phyloP scores from a whole-genome alignment of 1,140 invertebrate genomes.

The Plectus sambesii region DNA sequence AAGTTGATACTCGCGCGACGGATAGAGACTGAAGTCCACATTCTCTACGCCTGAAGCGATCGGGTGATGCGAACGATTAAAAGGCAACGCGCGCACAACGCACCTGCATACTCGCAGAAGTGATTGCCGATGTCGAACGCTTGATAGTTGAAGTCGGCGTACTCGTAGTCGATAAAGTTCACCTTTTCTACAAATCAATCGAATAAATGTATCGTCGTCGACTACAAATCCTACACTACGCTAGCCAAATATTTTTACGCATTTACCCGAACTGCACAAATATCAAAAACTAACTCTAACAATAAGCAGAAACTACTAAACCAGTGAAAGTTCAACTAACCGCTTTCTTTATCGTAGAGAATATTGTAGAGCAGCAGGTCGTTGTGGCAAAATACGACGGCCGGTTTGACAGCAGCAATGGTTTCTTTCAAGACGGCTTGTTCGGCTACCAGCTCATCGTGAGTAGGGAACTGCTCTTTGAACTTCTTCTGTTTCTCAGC shows the following conservation, averaged over 20 bases:
- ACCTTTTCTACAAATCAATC: conserved; percentile 52
- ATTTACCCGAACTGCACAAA: no score
- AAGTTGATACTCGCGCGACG: conserved; percentile 25
- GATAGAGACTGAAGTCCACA: conserved; percentile 37
- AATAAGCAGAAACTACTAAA: no score
- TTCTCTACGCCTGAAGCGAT: conserved; percentile 46
- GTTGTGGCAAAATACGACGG: conserved; percentile 92
- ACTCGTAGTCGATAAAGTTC: conserved; percentile 95
- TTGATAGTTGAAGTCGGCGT: conserved; percentile 82
- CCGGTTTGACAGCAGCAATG: conserved; percentile 58
- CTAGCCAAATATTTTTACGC: no score
- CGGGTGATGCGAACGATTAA: conserved; percentile 8
- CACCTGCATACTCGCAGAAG: conserved; percentile 91
- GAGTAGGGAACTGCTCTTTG: conserved; percentile 54
- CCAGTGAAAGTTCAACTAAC: conserved; percentile 28
- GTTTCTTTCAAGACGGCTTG: conserved; percentile 57
- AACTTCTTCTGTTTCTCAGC: conserved; percentile 27
- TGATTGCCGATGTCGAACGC: conserved; percentile 95
- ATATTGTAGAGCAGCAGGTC: conserved; percentile 89
- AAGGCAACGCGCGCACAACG: conserved; percentile 29
- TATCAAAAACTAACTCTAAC: no score
- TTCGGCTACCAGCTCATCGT: conserved; percentile 59
- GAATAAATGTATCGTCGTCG: conserved; percentile 16
- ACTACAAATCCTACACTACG: conserved; percentile 6
- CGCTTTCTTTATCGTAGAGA: conserved; percentile 62